Evolutionary conservation across 2,888 invertebrate genomes (phyloP), one percentile per base, ranked within the genome.

Genomic region (Linnaemya vulpina): DNA sequence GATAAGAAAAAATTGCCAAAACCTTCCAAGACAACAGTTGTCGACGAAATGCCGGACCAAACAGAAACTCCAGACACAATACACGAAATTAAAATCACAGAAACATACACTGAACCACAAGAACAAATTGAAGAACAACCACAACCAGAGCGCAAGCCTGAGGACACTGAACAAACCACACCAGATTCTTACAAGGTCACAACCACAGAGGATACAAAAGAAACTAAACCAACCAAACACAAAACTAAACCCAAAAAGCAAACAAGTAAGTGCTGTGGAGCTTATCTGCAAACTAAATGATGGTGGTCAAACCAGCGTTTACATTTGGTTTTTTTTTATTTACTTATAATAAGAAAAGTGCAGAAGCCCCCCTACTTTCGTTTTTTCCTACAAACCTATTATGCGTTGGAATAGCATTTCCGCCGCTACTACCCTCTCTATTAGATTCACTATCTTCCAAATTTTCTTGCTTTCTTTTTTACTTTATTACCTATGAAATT

Each of bases 121-220:
- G 89, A 88, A 86, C 84, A 83, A 86, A 87, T 78, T 83, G 79
- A 82, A 87, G 65, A 80, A 67, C 88, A 89, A 87, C 83, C 86
- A 84, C 77, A 86, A 87, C 79, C 80, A 85, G 86, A 87, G 84
- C 89, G 88, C 87, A 91, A 91, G 88, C 89, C 90, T 88, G 90
- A 90, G 89, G 90, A 91, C 89, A 90, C 90, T 87, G 90, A 90
- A 89, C 93, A 94, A 89, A 93, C 93, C 90, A 90, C 93, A 83
- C 89, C 92, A 87, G 90, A 90, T 89, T 89, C 89, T 88, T 89
- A 90, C 88, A 93, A 90, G 88, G 90, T 90, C 83, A 89, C 88
- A 89, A 88, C 90, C 87, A 89, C 83, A 87, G 89, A 89, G 89
- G 91, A 91, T 89, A 90, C 90, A 88, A 89, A 88, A 87, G 90